Evolutionary conservation across 2,888 invertebrate genomes (phyloP).

Genomic region (Cosmorhoe ocellata): DNA sequence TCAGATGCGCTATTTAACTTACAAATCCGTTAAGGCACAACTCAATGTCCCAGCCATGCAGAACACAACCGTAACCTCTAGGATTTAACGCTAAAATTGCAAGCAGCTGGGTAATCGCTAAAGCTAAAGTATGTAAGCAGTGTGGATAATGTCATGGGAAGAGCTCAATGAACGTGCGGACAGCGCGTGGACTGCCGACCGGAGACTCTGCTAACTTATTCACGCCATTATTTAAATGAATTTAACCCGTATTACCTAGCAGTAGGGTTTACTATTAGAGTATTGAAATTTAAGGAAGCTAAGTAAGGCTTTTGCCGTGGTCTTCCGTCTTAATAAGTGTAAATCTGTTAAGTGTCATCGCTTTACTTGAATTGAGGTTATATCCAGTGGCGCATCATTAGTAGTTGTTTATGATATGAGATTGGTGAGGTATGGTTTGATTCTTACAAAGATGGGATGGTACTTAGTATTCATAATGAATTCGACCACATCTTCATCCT

Average conservation of each 20-base stretch:
- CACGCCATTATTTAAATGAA: conserved; percentile 45
- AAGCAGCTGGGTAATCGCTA: conserved; percentile 30
- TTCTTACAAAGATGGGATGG: conserved; percentile 26
- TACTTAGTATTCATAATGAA: conserved; percentile 14
- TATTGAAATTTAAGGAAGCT: conserved; percentile 32
- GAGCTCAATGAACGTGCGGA: conserved; percentile 80
- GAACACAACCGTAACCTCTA: conserved; percentile 18
- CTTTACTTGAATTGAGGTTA: conserved; percentile 45
- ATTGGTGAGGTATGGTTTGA: conserved; percentile 32
- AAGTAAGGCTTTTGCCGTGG: conserved; percentile 44
- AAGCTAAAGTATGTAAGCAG: conserved; percentile 44
- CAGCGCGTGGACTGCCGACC: conserved; percentile 78
- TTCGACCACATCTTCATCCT: conserved; percentile 2
- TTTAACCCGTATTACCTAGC: conserved; percentile 42
- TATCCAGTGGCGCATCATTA: conserved; percentile 44
- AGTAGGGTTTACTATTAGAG: conserved; percentile 44
- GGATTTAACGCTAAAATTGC: conserved; percentile 20
- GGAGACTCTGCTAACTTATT: conserved; percentile 60
- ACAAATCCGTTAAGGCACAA: conserved; percentile 43
- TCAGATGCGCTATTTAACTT: conserved; percentile 74
- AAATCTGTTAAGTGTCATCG: conserved; percentile 57
- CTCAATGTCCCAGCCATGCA: neutral
- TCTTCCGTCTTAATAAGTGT: conserved; percentile 60
- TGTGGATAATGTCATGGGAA: conserved; percentile 81
- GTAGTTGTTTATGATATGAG: conserved; percentile 35